These are phyloP conservation scores for Herpetotheres cachinnans DNA, from an alignment of 2,113 vertebrate species.

Conservation along the genomic window DNA sequence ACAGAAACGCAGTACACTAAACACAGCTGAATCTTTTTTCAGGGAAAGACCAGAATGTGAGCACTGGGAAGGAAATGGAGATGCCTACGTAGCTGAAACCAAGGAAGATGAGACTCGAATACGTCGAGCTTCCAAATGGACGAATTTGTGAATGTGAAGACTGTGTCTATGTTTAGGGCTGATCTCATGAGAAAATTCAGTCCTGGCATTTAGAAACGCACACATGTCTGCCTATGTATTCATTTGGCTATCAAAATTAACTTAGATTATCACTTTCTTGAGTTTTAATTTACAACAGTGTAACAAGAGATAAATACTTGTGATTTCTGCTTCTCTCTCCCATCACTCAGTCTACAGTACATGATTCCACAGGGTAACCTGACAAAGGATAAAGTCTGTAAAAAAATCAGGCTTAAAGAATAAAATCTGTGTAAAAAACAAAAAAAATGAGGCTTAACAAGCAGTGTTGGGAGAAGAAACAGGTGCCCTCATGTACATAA, in stretches of 20 bases:
- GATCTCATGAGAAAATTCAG: background rate
- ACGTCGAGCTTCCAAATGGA: background rate
- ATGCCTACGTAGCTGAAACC: background rate
- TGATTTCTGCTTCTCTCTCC: background rate
- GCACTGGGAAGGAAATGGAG: background rate
- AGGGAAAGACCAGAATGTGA: background rate
- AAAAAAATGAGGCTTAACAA: background rate
- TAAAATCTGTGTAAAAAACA: background rate
- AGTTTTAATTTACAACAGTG: background rate
- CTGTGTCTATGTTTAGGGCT: background rate
- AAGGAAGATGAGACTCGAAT: background rate
- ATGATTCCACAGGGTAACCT: background rate
- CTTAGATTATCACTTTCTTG: background rate
- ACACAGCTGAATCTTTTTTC: background rate
- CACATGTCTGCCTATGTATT: background rate
- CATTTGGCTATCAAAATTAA: background rate
- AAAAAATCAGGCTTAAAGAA: background rate
- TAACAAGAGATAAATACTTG: background rate
- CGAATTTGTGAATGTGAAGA: background rate
- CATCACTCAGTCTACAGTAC: background rate
- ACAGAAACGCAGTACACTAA: background rate
- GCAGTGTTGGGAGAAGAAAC: background rate
- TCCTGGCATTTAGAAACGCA: background rate
- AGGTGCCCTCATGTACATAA: background rate
- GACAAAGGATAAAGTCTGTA: background rate